Base-by-base conservation (phyloP, 2,888 invertebrate species). In the Stenodera caucasica region DNA sequence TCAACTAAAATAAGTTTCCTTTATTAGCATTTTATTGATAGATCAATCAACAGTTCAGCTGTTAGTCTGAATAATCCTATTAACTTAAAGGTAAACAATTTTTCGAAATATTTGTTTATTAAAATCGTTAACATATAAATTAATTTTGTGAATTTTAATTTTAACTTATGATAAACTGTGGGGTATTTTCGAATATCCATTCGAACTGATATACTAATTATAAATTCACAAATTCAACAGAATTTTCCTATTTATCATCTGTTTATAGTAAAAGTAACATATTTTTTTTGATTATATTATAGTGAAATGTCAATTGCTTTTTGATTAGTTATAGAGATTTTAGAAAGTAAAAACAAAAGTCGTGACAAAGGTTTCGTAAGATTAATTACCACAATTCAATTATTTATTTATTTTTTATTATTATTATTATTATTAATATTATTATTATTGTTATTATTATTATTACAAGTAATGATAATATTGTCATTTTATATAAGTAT, bases 81-180 rank as follows among this genome's bases (percentile, higher is more conserved):
- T 53, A 62, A 62, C 56, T 55, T 55, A 11, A 58, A 52, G 55
- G 58, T 61, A 62, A 62, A 62, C 62, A 62, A 57, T 63, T 62
- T 57, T 55, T 21, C 1, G 52, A 49, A 52, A 55, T 21, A 40
- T n/a, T 53, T 18, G 40, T 52, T 52, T 30, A 52, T 21, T 18
- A 3, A 40, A 40, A 18, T 35, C 14, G 14, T 14, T 35, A 35
- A 35, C 35, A 40, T 40, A 18, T 8, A 14, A 37, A 7, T 37
- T 18, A 18, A 15, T 37, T 37, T 53, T 57, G 33, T 32, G 26
- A 49, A 52, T n/a, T n/a, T n/a, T n/a, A n/a, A 35, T 53, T 53
- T 57, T 21, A 58, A 58, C 45, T 61, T 57, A 54, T 55, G 58
- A 58, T 57, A 49, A 32, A 56, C 49, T 55, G 14, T 49, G 35